These are phyloP conservation scores for Patella ulyssiponensis DNA, from an alignment of 2,888 invertebrate genomes.

Conservation along the genomic window DNA sequence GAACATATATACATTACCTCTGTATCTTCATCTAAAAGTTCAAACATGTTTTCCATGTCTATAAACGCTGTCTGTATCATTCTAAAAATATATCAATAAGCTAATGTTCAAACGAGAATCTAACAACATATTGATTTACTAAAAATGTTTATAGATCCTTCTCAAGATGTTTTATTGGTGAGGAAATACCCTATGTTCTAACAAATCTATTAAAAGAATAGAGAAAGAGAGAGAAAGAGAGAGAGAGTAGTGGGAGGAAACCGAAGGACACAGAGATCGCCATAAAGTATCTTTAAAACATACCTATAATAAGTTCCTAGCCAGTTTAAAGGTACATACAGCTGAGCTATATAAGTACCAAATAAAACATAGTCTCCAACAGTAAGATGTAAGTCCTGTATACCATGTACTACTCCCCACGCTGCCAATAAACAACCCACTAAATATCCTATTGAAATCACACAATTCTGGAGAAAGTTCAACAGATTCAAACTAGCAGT, in stretches of 20 bases:
- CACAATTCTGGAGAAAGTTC: conserved; percentile 91
- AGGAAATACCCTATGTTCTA: too few species aligned
- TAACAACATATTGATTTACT: neutral
- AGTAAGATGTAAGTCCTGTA: conserved; percentile 76
- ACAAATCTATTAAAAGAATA: too few species aligned
- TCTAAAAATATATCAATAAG: conserved; percentile 74
- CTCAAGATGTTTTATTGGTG: neutral
- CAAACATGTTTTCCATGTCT: conserved; percentile 99
- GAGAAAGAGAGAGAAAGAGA: too few species aligned
- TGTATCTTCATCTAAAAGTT: conserved; percentile 87
- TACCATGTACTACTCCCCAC: conserved; percentile 77
- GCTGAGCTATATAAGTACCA: conserved; percentile 90
- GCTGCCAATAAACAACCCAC: conserved; percentile 91
- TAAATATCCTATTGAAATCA: conserved; percentile 88
- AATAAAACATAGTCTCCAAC: conserved; percentile 97
- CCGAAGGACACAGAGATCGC: too few species aligned
- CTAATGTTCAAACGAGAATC: neutral
- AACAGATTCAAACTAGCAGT: conserved; percentile 88
- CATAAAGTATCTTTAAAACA: conserved; percentile 27
- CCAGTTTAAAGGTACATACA: conserved; percentile 97
- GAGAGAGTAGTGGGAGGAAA: too few species aligned
- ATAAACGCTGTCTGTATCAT: conserved; percentile 97
- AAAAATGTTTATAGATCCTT: neutral
- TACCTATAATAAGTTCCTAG: conserved; percentile 98
- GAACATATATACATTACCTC: conserved; percentile 77